Base-by-base conservation (phyloP, 2,113 vertebrate genomes). In the Nesoenas mayeri region DNA sequence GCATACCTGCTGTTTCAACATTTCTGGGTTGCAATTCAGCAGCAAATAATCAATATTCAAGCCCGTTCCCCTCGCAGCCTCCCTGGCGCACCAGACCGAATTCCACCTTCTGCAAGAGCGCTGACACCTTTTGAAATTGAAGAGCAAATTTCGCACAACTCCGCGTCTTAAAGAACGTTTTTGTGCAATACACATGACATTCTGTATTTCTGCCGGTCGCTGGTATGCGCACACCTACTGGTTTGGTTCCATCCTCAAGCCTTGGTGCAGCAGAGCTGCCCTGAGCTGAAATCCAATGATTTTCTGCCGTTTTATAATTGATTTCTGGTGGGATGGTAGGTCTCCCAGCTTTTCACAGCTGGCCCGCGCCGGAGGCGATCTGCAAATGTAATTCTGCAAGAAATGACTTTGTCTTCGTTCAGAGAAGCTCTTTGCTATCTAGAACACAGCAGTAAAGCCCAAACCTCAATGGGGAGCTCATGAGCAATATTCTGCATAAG, bases 1-100 rank as follows among this genome's bases (percentile, higher is more conserved):
- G 92, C 96, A 97, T 96, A 96, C 86, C 65, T 95, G 96, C 96
- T 97, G 96, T 14, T 97, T 97, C 96, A 96, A 97, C 96, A 97
- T 28, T 96, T 95, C 96, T 96, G 73, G 83, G 61, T 66, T 95
- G 92, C 93, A 96, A 95, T 93, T 96, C 92, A 97, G 96, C 96
- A 95, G 47, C 91, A 89, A 95, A 92, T 93, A 96, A 97, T 97
- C 96, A 96, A 97, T 97, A 96, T 94, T 93, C 85, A 75, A 96
- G 91, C 40, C 92, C 66, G 93, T 31, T 91, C 91, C 79, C 88
- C 79, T 81, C 79, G 90, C 91, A 96, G 90, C 79, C 93, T 90
- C 77, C 88, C 92, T 95, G 91, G 94, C 88, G 89, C 62, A 79
- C 77, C 74, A 91, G 69, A 17, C 93, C 15, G 11, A 96, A 92